Conservation (phyloP, 2,888 invertebrate species). For the Thymelicus lineola region DNA sequence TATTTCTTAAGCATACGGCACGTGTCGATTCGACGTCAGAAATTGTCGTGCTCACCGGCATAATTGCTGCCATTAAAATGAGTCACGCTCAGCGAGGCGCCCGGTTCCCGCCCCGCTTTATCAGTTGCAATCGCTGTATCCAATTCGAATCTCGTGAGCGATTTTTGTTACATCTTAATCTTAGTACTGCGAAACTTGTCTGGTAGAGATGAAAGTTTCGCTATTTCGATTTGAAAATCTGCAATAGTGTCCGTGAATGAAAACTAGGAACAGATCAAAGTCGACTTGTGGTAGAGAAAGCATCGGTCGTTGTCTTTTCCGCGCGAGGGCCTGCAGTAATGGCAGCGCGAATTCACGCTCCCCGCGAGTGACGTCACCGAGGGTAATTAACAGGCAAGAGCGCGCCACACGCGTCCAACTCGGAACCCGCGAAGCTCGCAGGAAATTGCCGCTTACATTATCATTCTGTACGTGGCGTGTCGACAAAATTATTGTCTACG, state of each 20-base stretch:
- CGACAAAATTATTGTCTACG: constrained; percentile 58
- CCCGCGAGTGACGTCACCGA: constrained; percentile 75
- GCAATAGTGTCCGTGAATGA: constrained; percentile 56
- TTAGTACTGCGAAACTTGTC: background rate
- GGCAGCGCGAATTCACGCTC: constrained; percentile 63
- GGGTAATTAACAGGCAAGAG: constrained; percentile 75
- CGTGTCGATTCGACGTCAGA: constrained; percentile 61
- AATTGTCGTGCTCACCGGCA: constrained; percentile 62
- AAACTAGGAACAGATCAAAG: constrained; percentile 51
- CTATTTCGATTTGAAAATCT: constrained; percentile 5
- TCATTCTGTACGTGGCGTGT: constrained; percentile 61
- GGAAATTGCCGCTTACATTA: constrained; percentile 81
- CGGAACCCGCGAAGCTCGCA: constrained; percentile 63
- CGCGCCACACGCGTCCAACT: constrained; percentile 63
- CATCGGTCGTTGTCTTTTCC: constrained; percentile 83
- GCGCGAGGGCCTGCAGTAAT: constrained; percentile 79
- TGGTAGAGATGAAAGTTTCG: constrained; percentile 1
- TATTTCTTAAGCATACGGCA: constrained; percentile 46
- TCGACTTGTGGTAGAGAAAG: constrained; percentile 71
- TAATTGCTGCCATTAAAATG: constrained; percentile 82
- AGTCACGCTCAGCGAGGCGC: constrained; percentile 81
- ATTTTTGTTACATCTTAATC: constrained; percentile 22
- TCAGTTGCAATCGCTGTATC: constrained; percentile 65
- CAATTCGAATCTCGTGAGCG: constrained; percentile 39
- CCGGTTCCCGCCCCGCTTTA: constrained; percentile 69